These are phyloP conservation scores for Sciurus carolinensis DNA, from an alignment of 2,797 vertebrate species.

Conservation along the genomic window DNA sequence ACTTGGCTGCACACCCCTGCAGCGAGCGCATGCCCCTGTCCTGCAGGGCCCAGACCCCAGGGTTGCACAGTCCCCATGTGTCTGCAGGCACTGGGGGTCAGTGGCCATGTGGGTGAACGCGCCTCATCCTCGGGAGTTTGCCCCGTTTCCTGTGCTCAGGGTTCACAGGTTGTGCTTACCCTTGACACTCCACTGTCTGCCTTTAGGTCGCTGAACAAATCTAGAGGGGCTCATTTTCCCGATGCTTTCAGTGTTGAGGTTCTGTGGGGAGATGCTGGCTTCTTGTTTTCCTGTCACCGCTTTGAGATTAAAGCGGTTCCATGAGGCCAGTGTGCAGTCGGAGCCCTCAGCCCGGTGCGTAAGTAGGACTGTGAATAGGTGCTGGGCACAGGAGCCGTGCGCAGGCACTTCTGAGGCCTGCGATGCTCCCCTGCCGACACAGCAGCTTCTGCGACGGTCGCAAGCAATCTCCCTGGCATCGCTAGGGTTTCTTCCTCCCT, in stretches of 20 bases:
- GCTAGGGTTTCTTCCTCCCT: no score
- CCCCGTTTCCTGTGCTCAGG: accelerated
- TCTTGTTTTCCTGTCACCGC: background rate
- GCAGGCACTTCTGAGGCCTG: no score
- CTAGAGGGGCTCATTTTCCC: background rate
- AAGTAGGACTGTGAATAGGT: background rate
- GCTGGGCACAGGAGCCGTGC: no score
- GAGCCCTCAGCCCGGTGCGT: background rate
- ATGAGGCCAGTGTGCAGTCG: background rate
- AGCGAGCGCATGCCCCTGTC: no score
- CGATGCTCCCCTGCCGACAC: no score
- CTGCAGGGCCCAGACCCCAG: background rate
- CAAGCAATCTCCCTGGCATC: no score
- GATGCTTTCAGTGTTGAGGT: background rate
- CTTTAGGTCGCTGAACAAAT: background rate
- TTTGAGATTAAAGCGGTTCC: background rate
- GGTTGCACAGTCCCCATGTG: no score
- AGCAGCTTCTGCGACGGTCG: no score
- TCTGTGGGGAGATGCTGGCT: background rate
- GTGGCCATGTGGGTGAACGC: background rate
- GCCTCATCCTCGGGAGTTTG: background rate
- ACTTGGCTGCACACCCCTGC: background rate
- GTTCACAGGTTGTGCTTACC: no score
- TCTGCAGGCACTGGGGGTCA: background rate
- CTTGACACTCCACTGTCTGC: background rate